Evolutionary conservation across 2,113 vertebrate genomes (phyloP).

Genomic region (Camelus dromedarius): DNA sequence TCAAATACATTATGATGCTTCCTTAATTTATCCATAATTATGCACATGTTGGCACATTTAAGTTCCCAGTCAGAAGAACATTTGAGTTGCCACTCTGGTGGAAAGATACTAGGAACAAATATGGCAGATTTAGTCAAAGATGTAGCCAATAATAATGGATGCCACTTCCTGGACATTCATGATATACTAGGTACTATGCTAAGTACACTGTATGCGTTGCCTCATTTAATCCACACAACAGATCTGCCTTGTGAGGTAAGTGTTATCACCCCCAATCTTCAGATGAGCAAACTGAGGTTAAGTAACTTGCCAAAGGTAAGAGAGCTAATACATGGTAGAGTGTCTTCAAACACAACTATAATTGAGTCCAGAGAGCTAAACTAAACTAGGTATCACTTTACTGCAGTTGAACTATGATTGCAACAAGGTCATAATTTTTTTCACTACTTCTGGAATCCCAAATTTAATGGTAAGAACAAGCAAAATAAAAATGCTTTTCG

Average conservation of each 20-base stretch:
- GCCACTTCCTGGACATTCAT: neutral
- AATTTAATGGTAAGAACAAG: neutral
- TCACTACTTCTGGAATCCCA: neutral
- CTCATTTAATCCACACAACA: neutral
- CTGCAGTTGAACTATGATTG: neutral
- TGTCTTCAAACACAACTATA: neutral
- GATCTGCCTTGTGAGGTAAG: neutral
- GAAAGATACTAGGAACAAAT: neutral
- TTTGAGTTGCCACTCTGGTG: neutral
- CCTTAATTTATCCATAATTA: neutral
- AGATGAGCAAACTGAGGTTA: neutral
- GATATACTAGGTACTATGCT: neutral
- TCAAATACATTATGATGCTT: neutral
- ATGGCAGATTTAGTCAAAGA: neutral
- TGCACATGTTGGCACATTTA: neutral
- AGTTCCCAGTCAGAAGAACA: neutral
- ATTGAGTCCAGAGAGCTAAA: neutral
- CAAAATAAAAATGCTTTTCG: slow-evolving; percentile 29
- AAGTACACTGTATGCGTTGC: neutral
- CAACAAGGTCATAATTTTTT: neutral
- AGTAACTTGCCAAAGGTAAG: neutral
- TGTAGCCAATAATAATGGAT: neutral
- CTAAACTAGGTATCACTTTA: neutral
- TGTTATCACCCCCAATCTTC: neutral
- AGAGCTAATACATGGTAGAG: neutral